phyloP scores from a whole-genome alignment of 2,113 vertebrate species.

The Eleginops maclovinus region DNA sequence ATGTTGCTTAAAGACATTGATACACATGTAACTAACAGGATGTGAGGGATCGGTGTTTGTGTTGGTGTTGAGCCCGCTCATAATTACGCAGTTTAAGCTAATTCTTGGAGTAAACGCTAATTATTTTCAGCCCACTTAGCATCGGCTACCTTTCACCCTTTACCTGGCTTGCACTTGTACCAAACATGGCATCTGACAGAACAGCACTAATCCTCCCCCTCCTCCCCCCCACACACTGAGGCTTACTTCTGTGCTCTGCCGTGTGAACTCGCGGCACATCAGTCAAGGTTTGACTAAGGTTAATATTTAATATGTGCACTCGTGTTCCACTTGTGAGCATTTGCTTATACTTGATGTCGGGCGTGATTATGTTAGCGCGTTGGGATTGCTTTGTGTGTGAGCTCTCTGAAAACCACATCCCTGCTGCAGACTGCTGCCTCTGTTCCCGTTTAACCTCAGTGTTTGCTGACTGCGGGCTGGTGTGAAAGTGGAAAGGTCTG shows the following conservation, averaged over 20 bases:
- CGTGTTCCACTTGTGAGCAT: slow-evolving; percentile 67
- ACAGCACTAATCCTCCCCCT: slow-evolving; percentile 16
- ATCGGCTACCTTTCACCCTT: slow-evolving; percentile 41
- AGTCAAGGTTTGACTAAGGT: slow-evolving; percentile 45
- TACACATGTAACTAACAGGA: no score
- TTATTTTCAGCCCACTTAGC: slow-evolving; percentile 43
- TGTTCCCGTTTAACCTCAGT: slow-evolving; percentile 36
- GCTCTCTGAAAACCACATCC: not conserved
- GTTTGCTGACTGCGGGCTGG: slow-evolving; percentile 49
- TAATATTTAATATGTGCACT: slow-evolving; percentile 66
- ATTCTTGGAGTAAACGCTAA: slow-evolving; percentile 28
- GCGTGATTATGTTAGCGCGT: slow-evolving; percentile 37
- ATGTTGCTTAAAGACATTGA: no score
- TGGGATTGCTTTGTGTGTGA: slow-evolving; percentile 19
- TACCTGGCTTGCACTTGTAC: slow-evolving; percentile 37
- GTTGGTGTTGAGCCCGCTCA: slow-evolving; percentile 13
- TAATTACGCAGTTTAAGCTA: slow-evolving; percentile 41
- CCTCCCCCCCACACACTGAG: not conserved
- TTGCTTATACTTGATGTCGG: slow-evolving; percentile 51
- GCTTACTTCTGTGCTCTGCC: not conserved
- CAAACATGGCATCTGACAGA: slow-evolving; percentile 29
- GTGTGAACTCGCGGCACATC: slow-evolving; percentile 25
- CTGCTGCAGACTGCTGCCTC: slow-evolving; percentile 16
- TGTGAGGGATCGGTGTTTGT: no score
- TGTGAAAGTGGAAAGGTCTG: slow-evolving; percentile 34